Evolutionary conservation across 35 echinoderm and acorn worm genomes (phyloP).

Genomic region (Apostichopus japonicus): DNA sequence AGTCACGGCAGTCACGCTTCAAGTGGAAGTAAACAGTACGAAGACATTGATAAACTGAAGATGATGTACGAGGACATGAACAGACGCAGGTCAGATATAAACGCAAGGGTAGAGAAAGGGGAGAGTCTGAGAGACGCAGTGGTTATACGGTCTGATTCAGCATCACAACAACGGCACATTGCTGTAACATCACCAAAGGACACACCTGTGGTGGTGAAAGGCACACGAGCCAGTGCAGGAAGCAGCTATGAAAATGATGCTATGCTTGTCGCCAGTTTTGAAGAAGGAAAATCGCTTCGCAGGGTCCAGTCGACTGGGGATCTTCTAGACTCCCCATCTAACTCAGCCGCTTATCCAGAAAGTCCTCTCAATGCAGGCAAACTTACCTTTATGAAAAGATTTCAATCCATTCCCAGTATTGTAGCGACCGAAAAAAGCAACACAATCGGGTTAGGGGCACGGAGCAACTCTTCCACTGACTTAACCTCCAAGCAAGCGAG

Average conservation of each 20-base stretch:
- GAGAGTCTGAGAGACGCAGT: background rate
- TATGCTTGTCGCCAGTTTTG: background rate
- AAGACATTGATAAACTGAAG: slow-evolving; percentile 46
- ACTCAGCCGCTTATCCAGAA: background rate
- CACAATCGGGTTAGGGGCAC: background rate
- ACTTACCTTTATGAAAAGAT: slow-evolving; percentile 17
- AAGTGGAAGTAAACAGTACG: slow-evolving; percentile 15
- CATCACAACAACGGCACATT: background rate
- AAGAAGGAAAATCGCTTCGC: background rate
- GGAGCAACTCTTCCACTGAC: slow-evolving; percentile 30
- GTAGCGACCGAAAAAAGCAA: background rate
- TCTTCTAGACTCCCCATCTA: slow-evolving; percentile 1
- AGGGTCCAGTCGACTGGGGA: slow-evolving; percentile 51
- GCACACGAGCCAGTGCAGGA: slow-evolving; percentile 2
- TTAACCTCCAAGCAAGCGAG: background rate
- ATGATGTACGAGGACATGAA: slow-evolving; percentile 50
- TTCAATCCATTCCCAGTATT: slow-evolving; percentile 32
- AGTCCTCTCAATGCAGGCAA: background rate
- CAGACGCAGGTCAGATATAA: background rate
- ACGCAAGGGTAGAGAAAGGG: background rate
- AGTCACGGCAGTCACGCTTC: slow-evolving; percentile 4
- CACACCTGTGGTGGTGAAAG: background rate
- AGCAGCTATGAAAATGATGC: slow-evolving; percentile 22
- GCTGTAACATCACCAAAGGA: background rate
- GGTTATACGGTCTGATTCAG: slow-evolving; percentile 1